A percentile compares a stretch with the other conserved stretches of the same genome.
These are phyloP conservation scores for Biston stratarius DNA, from an alignment of 2,888 invertebrate species.

Conservation along the genomic window DNA sequence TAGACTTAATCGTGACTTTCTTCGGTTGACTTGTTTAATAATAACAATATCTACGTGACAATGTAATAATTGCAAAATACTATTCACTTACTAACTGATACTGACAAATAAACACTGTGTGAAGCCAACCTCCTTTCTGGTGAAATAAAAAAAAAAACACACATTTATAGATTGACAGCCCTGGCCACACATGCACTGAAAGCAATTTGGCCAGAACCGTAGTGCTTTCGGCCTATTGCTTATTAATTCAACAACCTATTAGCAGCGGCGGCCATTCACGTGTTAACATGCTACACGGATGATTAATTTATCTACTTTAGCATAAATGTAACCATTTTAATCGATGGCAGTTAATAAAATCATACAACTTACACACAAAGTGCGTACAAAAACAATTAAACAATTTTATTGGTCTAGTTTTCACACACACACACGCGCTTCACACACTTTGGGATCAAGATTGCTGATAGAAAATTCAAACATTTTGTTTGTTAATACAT, in stretches of 20 bases:
- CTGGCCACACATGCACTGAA: slow-evolving; percentile 6
- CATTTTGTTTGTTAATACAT: too few species aligned
- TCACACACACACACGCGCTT: too few species aligned
- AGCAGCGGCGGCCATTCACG: slow-evolving; percentile 8
- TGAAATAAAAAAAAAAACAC: too few species aligned
- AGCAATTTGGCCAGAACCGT: slow-evolving; percentile 18
- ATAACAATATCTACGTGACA: too few species aligned
- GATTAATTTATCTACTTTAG: slow-evolving; percentile 22
- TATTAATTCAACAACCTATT: slow-evolving; percentile 31
- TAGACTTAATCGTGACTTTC: background rate
- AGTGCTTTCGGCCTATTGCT: slow-evolving; percentile 23
- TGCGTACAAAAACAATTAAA: too few species aligned
- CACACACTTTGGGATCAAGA: too few species aligned
- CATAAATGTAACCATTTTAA: slow-evolving; percentile 1
- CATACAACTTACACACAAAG: background rate
- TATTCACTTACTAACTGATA: too few species aligned
- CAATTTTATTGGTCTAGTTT: too few species aligned
- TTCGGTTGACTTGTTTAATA: background rate
- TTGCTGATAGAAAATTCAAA: too few species aligned
- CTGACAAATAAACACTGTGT: too few species aligned
- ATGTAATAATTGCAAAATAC: too few species aligned
- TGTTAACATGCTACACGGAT: slow-evolving; percentile 20
- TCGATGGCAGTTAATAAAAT: background rate
- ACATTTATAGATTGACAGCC: background rate
- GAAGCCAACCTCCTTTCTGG: too few species aligned